Evolutionary conservation across 2,888 invertebrate species (phyloP), one percentile per base, ranked within the genome.

Genomic region (Ypsolopha scabrella): DNA sequence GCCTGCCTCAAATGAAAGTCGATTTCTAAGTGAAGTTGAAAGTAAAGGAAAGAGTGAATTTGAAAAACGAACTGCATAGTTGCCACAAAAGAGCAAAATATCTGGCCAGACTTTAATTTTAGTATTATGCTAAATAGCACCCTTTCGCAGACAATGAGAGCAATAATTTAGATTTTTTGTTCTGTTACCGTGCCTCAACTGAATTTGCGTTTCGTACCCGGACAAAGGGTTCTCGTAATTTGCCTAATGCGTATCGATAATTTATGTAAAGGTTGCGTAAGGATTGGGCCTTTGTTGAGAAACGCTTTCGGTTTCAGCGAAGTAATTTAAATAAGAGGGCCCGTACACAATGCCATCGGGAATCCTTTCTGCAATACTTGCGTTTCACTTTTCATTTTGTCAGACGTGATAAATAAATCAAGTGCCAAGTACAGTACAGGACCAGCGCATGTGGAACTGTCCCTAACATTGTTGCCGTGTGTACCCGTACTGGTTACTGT

Each of bases 301-400:
- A 66, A 68, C 72, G 80, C 85, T 85, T 78, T 86, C 82, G 75
- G 80, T 85, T 83, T 86, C 83, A 41, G 79, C 60, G 76, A 76
- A 83, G 70, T 75, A 61, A 83, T 86, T 83, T 81, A 78, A 85
- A 86, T 86, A 83, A 82, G 72, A 72, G 80, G 80, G 74, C 66
- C 61, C 60, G 59, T 51, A 57, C 56, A 82, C 79, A 85, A 83
- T 74, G 70, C 62, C 35, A 8, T 33, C 37, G 70, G 69, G 67
- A 71, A 76, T 79, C 80, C 79, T 76, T 81, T 76, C 63, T 60
- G 69, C 67, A 80, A 79, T 77, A 70, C 74, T 75, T 75, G 68
- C 76, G 80, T 81, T 85, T 81, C 80, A 81, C 78, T 82, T 82
- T 83, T 69, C 71, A 79, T 83, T 85, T 82, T 82, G 80, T 80